These are phyloP conservation scores for Pelmatolapia mariae DNA, from an alignment of 2,113 vertebrate species.

Conservation along the genomic window DNA sequence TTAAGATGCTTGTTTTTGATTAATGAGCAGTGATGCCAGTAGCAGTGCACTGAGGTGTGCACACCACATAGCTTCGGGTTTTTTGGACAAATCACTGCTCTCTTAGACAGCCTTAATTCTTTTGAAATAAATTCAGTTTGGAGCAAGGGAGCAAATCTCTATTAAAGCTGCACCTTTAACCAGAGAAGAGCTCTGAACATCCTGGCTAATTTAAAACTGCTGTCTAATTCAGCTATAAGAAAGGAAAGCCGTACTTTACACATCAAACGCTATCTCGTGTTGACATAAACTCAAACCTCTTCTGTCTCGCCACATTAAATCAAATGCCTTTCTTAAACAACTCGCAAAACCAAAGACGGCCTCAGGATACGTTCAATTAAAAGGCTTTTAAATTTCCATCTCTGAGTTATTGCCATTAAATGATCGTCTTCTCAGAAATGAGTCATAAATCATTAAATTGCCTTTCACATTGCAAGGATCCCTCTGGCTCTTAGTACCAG, in stretches of 20 bases:
- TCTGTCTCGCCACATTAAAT: neutral
- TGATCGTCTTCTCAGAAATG: slow-evolving; percentile 1
- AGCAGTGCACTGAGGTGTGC: neutral
- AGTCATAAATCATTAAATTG: slow-evolving; percentile 20
- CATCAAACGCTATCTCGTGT: neutral
- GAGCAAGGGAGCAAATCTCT: neutral
- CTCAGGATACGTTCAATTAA: neutral
- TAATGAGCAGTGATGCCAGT: neutral
- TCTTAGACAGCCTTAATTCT: neutral
- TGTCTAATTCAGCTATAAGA: neutral
- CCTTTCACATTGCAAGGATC: neutral
- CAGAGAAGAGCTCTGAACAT: neutral
- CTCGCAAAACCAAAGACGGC: neutral
- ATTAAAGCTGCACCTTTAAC: neutral
- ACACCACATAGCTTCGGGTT: neutral
- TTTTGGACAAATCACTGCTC: neutral
- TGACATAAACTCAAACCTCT: neutral
- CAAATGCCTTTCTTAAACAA: neutral
- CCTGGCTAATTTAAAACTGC: neutral
- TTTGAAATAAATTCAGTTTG: neutral
- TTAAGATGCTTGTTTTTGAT: neutral
- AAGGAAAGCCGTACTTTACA: neutral
- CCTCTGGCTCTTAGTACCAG: neutral
- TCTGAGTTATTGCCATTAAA: slow-evolving; percentile 30
- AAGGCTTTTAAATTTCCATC: neutral